Conservation (phyloP, 2,113 vertebrate species). For the Amia ocellicauda region DNA sequence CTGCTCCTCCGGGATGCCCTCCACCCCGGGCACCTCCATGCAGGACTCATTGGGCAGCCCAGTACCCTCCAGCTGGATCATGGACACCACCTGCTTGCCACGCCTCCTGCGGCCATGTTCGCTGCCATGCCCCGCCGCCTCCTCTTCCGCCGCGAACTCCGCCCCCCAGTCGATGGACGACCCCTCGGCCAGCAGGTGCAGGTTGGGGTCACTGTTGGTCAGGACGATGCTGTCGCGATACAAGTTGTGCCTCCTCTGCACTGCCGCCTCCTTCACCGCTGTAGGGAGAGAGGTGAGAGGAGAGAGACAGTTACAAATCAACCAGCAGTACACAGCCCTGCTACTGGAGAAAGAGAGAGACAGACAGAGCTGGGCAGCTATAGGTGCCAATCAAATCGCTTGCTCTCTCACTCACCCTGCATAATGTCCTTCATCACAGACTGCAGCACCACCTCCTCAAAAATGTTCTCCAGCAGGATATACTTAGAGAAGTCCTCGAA, state of each 20-base stretch:
- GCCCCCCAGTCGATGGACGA: constrained; percentile 75
- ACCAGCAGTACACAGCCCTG: not conserved
- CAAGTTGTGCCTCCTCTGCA: constrained; percentile 90
- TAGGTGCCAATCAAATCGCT: too few species aligned
- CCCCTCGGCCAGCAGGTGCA: constrained; percentile 77
- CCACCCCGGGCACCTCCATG: constrained; percentile 62
- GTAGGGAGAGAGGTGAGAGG: constrained; percentile 5
- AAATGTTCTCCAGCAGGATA: constrained; percentile 87
- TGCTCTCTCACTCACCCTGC: constrained; percentile 72
- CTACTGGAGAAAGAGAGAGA: not conserved
- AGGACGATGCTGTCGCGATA: constrained; percentile 92
- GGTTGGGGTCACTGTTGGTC: constrained; percentile 89
- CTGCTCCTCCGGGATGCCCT: constrained; percentile 59
- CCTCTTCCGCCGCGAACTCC: constrained; percentile 19
- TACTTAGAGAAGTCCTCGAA: constrained; percentile 91
- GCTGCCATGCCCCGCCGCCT: not conserved
- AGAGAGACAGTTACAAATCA: not conserved
- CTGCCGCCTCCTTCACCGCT: constrained; percentile 94
- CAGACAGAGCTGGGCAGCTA: too few species aligned
- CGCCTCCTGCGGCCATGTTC: constrained; percentile 56
- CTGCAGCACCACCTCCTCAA: constrained; percentile 91
- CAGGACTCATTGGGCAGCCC: constrained; percentile 64
- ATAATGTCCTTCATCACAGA: constrained; percentile 92
- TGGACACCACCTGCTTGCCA: constrained; percentile 83
- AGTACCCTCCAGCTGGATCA: constrained; percentile 81